Conservation (phyloP, 2,888 invertebrate species). For the Alsophila aescularia region DNA sequence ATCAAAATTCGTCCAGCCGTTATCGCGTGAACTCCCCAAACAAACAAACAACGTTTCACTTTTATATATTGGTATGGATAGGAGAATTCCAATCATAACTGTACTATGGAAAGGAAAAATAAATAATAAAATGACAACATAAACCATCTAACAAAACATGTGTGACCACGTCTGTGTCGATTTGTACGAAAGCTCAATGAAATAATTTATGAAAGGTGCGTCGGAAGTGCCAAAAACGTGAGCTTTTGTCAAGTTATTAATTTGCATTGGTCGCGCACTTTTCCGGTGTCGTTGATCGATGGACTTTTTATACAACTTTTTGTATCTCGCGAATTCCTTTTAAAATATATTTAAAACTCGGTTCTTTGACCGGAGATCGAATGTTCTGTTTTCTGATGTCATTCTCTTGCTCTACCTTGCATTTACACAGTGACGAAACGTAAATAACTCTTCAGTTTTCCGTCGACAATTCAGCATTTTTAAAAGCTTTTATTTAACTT, state of each 20-base stretch:
- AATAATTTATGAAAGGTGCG: slow-evolving; percentile 32
- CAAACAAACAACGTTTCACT: too few relatives aligned
- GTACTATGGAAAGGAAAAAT: not conserved
- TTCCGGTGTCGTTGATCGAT: slow-evolving; percentile 38
- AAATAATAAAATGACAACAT: too few relatives aligned
- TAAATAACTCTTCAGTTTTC: too few relatives aligned
- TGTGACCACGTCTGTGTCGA: not conserved
- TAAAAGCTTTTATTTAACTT: too few relatives aligned
- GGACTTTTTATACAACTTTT: slow-evolving; percentile 29
- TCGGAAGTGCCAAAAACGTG: slow-evolving; percentile 48
- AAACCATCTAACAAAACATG: too few relatives aligned
- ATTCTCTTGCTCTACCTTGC: not conserved
- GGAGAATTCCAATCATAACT: slow-evolving; percentile 14
- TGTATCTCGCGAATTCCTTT: slow-evolving; percentile 9
- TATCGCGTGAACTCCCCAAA: too few relatives aligned
- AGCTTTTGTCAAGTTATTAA: slow-evolving; percentile 40
- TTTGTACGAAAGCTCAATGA: slow-evolving; percentile 29
- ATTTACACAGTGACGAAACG: too few relatives aligned
- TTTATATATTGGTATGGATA: too few relatives aligned
- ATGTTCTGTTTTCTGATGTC: not conserved
- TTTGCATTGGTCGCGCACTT: slow-evolving; percentile 35
- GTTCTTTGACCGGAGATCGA: slow-evolving; percentile 8
- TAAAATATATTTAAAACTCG: slow-evolving; percentile 11
- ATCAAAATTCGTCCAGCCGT: too few relatives aligned
- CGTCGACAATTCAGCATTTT: too few relatives aligned